phyloP scores from a whole-genome alignment of 2,797 vertebrate genomes.

The Onychomys leucogaster region DNA sequence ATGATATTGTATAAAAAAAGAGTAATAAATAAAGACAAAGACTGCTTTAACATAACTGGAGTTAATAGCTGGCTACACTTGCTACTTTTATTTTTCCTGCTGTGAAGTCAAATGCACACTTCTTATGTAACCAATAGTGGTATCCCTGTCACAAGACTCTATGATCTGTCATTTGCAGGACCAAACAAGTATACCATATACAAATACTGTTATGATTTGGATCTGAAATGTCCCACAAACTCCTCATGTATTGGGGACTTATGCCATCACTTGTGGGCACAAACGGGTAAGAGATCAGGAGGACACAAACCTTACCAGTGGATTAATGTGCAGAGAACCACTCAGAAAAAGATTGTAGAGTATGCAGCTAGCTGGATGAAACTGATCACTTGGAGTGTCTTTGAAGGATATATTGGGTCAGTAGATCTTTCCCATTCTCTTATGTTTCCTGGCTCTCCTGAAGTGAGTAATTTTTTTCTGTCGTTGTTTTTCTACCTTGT shows the following conservation, averaged over 20 bases:
- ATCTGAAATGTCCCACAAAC: neutral
- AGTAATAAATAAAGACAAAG: neutral
- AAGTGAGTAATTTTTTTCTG: neutral
- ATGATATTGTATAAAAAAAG: neutral
- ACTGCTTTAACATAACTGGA: neutral
- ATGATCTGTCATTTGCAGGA: neutral
- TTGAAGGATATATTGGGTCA: too few relatives aligned
- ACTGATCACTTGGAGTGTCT: neutral
- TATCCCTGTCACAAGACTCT: neutral
- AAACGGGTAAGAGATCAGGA: neutral
- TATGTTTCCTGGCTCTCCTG: neutral
- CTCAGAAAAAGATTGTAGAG: neutral
- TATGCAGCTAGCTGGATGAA: neutral
- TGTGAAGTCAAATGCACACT: neutral
- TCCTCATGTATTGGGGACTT: too few relatives aligned
- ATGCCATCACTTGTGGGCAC: neutral
- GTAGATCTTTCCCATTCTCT: neutral
- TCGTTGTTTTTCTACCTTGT: neutral
- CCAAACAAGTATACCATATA: neutral
- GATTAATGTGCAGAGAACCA: too few relatives aligned
- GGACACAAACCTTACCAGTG: too few relatives aligned
- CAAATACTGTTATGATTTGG: neutral
- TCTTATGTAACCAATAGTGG: neutral
- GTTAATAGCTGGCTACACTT: neutral
- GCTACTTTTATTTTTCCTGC: neutral